Evolutionary conservation across 2,888 invertebrate species (phyloP), one percentile per base, ranked within the genome.

Genomic region (Acleris holmiana): DNA sequence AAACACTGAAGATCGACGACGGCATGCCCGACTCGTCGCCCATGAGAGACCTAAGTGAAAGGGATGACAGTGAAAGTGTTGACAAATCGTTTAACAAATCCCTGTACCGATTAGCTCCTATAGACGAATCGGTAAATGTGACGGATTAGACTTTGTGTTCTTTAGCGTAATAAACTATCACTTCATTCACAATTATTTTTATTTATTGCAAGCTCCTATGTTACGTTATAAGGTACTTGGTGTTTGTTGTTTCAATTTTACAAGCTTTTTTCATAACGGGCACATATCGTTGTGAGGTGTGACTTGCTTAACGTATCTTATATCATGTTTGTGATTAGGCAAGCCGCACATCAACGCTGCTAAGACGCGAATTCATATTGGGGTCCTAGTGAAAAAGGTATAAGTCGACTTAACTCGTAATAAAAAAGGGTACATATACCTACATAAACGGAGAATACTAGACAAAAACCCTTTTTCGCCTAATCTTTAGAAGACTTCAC

Each of bases 21-120:
- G 78, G 75, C 18, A 85, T 87, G 78, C 72, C 71, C 19, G 91
- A 91, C 75, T 91, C 91, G 1, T 91, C 91, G n/a, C 81, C 90
- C 4, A 77, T 91, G 79, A 81, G 78, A 67, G 81, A 89, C 68
- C 73, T 91, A 18, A 71, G 41, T 18, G 58, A 18, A n/a, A 19
- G 10, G 10, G 58, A 67, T 13, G 74, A 73, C 51, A 67, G 73
- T 44, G 68, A 73, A 40, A 69, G 75, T 53, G 68, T 66, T n/a
- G 76, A 79, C 56, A 68, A 73, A 13, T 69, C 75, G 41, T 83
- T 81, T 69, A 78, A 76, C 69, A 73, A 74, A 69, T 74, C 78
- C 46, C 68, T 88, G 63, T 91, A 92, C 71, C 82, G 85, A 67
- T 78, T 91, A 82, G 78, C 83, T 15, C 84, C 86, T 57, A 68